Conservation (phyloP, 2,113 vertebrate genomes). For the Istiophorus platypterus region DNA sequence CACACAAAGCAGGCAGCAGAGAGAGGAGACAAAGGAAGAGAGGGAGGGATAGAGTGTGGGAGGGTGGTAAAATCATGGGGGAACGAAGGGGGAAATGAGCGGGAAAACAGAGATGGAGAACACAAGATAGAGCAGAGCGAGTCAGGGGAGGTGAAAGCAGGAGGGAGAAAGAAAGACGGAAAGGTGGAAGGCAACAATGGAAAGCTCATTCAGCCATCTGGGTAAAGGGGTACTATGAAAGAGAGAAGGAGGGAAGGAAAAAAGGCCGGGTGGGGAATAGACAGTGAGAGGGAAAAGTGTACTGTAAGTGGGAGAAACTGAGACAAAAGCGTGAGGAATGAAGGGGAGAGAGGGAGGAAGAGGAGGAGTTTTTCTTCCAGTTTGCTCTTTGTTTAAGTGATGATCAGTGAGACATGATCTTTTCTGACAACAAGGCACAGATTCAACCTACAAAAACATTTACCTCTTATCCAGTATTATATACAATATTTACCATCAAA, state of each 20-base stretch:
- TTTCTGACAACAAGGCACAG: not conserved
- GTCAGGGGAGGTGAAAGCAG: conserved; percentile 51
- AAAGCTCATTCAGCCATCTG: conserved; percentile 43
- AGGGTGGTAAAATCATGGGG: conserved; percentile 46
- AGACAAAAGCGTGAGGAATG: not conserved
- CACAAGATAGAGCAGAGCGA: conserved; percentile 48
- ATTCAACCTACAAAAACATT: conserved; percentile 6
- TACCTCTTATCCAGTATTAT: conserved; percentile 13
- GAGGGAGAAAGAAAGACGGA: conserved; percentile 26
- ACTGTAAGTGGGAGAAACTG: conserved; percentile 6
- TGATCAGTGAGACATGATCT: conserved; percentile 6
- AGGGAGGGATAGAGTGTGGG: conserved; percentile 58
- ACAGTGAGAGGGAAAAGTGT: conserved; percentile 18
- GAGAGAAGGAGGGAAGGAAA: conserved; percentile 25
- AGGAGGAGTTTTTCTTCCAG: not conserved
- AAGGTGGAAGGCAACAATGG: conserved; percentile 25
- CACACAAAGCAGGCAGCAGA: conserved; percentile 44
- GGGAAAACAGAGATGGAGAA: conserved; percentile 73
- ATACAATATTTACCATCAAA: conserved; percentile 10
- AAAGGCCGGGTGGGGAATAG: conserved; percentile 2
- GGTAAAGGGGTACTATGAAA: conserved; percentile 25
- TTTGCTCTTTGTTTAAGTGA: conserved; percentile 34
- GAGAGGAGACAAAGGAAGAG: conserved; percentile 77
- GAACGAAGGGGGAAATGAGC: conserved; percentile 66
- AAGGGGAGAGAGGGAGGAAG: not conserved